phyloP scores from a whole-genome alignment of 2,797 vertebrate species.

The Clarias pachynema region DNA sequence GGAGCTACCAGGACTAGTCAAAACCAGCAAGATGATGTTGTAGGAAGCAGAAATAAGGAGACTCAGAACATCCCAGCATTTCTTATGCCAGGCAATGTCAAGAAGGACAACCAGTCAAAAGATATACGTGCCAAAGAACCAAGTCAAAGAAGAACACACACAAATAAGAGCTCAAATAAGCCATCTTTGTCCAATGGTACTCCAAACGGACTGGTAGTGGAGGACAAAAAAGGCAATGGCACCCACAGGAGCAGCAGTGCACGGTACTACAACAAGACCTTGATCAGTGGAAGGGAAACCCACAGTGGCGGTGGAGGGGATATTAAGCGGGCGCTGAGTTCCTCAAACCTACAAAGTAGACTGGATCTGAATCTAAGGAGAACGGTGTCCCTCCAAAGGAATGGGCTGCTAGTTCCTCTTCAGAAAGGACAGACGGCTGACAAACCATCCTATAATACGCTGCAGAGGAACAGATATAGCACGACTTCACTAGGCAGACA shows the following conservation, averaged over 20 bases:
- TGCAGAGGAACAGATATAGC: conserved; percentile 79
- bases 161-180: conserved; percentile 56
- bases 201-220: conserved; percentile 51
- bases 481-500: conserved; percentile 77
- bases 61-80: conserved; percentile 70
- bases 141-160: conserved; percentile 35
- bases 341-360: conserved; percentile 78
- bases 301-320: conserved; percentile 53
- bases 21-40: conserved; percentile 55
- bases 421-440: conserved; percentile 66
- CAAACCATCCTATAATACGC: conserved; percentile 68
- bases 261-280: conserved; percentile 54
- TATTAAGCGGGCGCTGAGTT: conserved; percentile 81
- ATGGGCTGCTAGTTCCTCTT: conserved; percentile 49
- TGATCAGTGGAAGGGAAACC: conserved; percentile 60
- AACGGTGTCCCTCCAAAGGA: conserved; percentile 80
- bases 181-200: conserved; percentile 73
- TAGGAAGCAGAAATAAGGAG: conserved; percentile 61
- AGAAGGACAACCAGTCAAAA: conserved; percentile 65
- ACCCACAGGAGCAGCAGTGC: conserved; percentile 46
- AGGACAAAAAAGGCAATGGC: conserved; percentile 53
- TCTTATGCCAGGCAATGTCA: conserved; percentile 75
- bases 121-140: conserved; percentile 52
- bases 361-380: conserved; percentile 69
- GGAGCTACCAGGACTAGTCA: conserved; percentile 57